Base-by-base conservation (phyloP, 2,797 vertebrate species). In the Gobio occitaniae region DNA sequence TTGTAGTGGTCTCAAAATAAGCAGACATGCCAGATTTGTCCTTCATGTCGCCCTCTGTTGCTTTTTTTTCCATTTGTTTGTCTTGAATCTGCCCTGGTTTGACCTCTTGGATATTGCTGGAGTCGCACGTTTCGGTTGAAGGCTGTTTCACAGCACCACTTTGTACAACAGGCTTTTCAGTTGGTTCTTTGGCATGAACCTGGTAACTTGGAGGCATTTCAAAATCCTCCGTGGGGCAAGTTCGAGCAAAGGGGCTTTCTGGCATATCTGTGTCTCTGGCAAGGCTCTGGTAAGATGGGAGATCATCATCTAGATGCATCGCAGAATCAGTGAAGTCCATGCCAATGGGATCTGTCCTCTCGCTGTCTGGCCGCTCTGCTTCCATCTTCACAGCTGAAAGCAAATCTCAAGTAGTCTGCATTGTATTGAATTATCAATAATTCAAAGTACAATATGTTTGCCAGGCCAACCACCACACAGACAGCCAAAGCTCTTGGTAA, bases 341-440 rank as follows among this genome's bases (percentile, higher is more conserved):
- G 80, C 94, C 94, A 91, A 94, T 93, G 87, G 94, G 95, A 86
- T 94, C 92, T 81, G 95, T 92, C 93, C 91, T 94, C 86, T 94
- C 93, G 21, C 94, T 95, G 90, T 91, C 91, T 78, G 96, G 90
- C 93, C 95, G 96, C 89, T 92, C 96, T 92, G 95, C 94, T 88
- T 98, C 98, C 97, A 97, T 99, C 98, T 98, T 99, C 96, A 96
- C 95, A 93, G 97, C 98, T 99, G 98, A 93, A 98, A 99, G 92
- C 92, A 99, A 95, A 99, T 95, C 97, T 98, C 96, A 96, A 97
- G 97, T 96, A 95, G 95, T 96, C 94, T 96, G 95, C 94, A 95
- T 96, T 94, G 91, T 93, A 93, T 78, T 94, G 94, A 90, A 80
- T 85, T 54, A 79, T 61, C 11, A 76, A 65, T 25, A 21, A 80